Evolutionary conservation across 2,888 invertebrate species (phyloP).

Genomic region (Trachelus troglodyta): DNA sequence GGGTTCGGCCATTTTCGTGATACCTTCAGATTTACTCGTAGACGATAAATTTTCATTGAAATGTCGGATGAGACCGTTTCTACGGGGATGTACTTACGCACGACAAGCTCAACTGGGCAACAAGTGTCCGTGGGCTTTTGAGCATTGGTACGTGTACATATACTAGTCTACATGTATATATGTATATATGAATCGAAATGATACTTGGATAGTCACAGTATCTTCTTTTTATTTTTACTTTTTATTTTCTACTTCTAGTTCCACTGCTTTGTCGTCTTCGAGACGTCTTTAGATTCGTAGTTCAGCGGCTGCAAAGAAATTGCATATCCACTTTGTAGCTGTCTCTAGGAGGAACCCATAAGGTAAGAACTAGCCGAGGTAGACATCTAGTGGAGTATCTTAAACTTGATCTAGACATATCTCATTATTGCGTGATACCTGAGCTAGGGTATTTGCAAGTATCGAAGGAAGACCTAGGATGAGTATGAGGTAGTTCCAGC

Average conservation of each 20-base stretch:
- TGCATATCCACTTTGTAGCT: not conserved
- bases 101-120: constrained; percentile 40
- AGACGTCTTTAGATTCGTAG: not conserved
- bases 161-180: not conserved
- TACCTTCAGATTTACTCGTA: not conserved
- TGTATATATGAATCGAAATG: not conserved
- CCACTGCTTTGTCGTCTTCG: not conserved
- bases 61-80: constrained; percentile 36
- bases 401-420: not conserved
- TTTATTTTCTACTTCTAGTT: not conserved
- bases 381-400: not conserved
- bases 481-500: not conserved
- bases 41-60: constrained; percentile 14
- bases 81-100: constrained; percentile 39
- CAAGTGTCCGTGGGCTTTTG: constrained; percentile 35
- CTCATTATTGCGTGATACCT: not conserved
- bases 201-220: not conserved
- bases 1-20: not conserved
- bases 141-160: not conserved
- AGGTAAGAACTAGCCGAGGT: not conserved
- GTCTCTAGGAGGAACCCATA: not conserved
- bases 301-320: not conserved
- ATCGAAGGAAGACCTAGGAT: not conserved
- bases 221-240: not conserved
- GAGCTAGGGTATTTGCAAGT: not conserved